Evolutionary conservation across 2,797 vertebrate genomes (phyloP), one percentile per base, ranked within the genome.

Genomic region (Psittacula echo): DNA sequence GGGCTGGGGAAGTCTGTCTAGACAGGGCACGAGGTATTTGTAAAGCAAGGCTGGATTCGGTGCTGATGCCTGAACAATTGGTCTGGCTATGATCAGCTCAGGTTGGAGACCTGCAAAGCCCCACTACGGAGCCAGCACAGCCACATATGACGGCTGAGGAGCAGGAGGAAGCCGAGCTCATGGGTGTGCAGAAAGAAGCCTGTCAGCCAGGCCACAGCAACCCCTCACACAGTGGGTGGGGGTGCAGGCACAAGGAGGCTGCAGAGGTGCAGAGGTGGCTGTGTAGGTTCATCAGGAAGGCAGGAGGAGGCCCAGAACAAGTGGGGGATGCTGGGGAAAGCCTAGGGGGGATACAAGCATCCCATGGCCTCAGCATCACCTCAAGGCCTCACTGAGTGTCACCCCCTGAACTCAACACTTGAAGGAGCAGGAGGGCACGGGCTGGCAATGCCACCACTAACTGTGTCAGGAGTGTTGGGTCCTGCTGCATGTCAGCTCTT

Each of bases 1-100:
- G 8, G 53, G 68, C 53, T 56, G 26, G 87, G 74, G 39, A 93
- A 61, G 32, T 78, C 83, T 88, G 95, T 95, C 94, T 94, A 96
- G 96, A 94, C 95, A 75, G 85, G 53, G 61, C 10, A 44, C 7
- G n/a, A 82, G 73, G 61, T 9, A 14, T 65, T 76, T 82, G 58
- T 54, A 14, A 85, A 90, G 90, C 15, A 65, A 66, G 51, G 24
- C 21, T 79, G 73, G 23, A 20, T 61, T 92, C 0, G 6, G 53
- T 30, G 13, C 64, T 30, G 45, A 56, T 65, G 45, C 32, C 79
- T 83, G 86, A 50, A 72, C 5, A 5, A 34, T 34, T 9, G 41
- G 86, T 41, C 56, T 22, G 12, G 50, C 29, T 65, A 26, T 2
- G 9, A 27, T 51, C 27, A 10, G 41, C 48, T 68, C 32, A 0